Evolutionary conservation across 2,113 vertebrate species (phyloP).

Genomic region (Phaetusa simplex): DNA sequence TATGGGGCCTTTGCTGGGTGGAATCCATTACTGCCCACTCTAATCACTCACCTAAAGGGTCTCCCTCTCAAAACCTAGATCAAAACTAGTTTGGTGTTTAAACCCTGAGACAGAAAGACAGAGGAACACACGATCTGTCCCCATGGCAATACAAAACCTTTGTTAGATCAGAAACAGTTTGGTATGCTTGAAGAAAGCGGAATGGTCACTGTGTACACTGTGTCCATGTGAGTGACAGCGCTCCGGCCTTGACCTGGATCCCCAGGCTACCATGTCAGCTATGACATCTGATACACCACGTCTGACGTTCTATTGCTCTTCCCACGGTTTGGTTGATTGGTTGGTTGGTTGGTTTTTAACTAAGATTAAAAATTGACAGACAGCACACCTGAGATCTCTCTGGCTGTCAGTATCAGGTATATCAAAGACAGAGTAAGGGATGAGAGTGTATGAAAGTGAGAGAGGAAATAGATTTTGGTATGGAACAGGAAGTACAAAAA

Average conservation of each 20-base stretch:
- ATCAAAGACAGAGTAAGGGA: background rate
- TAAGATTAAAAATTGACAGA: background rate
- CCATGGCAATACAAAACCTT: background rate
- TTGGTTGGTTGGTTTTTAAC: background rate
- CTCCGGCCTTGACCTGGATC: background rate
- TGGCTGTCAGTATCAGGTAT: background rate
- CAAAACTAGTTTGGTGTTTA: background rate
- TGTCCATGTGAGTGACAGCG: background rate
- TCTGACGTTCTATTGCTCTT: background rate
- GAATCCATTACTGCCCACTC: background rate
- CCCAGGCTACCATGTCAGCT: background rate
- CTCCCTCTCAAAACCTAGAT: background rate
- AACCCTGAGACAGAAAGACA: background rate
- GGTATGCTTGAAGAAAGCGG: background rate
- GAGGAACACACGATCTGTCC: rapidly evolving
- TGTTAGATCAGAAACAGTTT: background rate
- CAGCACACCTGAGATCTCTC: background rate
- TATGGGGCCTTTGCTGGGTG: background rate
- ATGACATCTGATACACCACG: rapidly evolving
- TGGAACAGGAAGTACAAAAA: background rate
- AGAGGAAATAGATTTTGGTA: background rate
- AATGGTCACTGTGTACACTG: background rate
- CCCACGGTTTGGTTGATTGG: background rate
- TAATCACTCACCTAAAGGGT: background rate
- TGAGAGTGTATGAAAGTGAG: background rate